phyloP scores from a whole-genome alignment of 1,140 invertebrate species.

The Theocolax elegans region DNA sequence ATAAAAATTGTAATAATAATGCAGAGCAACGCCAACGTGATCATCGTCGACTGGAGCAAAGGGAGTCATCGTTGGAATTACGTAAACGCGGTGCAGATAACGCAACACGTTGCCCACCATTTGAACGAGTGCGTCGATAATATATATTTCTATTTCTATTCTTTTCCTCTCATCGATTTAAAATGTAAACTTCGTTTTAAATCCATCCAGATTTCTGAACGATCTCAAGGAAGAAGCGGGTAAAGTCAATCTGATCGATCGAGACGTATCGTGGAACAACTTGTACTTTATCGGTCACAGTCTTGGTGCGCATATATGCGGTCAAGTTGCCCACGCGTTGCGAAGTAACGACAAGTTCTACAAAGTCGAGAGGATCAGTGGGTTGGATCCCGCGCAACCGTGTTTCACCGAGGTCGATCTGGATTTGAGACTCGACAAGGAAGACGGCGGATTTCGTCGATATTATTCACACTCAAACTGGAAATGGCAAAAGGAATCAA shows the following conservation, averaged over 20 bases:
- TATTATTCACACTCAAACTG: conserved; percentile 72
- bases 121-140: too few relatives aligned
- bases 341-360: conserved; percentile 1
- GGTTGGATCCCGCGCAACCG: conserved; percentile 75
- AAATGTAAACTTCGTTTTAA: too few relatives aligned
- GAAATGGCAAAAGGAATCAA: not conserved
- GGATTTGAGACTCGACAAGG: conserved; percentile 67
- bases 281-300: not conserved
- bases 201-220: too few relatives aligned
- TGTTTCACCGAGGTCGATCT: conserved; percentile 69
- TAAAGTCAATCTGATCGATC: too few relatives aligned
- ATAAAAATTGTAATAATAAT: not conserved
- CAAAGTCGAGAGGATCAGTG: conserved; percentile 62
- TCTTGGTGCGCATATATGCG: not conserved
- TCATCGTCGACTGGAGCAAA: not conserved
- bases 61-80: not conserved
- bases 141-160: too few relatives aligned
- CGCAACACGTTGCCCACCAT: not conserved
- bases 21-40: not conserved
- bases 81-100: not conserved
- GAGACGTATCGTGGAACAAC: not conserved
- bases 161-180: too few relatives aligned
- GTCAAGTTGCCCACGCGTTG: not conserved
- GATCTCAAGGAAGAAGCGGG: too few relatives aligned
- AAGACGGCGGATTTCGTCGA: conserved; percentile 76